Evolutionary conservation across 2,113 vertebrate species (phyloP), one percentile per base, ranked within the genome.

Genomic region (Gadus macrocephalus): DNA sequence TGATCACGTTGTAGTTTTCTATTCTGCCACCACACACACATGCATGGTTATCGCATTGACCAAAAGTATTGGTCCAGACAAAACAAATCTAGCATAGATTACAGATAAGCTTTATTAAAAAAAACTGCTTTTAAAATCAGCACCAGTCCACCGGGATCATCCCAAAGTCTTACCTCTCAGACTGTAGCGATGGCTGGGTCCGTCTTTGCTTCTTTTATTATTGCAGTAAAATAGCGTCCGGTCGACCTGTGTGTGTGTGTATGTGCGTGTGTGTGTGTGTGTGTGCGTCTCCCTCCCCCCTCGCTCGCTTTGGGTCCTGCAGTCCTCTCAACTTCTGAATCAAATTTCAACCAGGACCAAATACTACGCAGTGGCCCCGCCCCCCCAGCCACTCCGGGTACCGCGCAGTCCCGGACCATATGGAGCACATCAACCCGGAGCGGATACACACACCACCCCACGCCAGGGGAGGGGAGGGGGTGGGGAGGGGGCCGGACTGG

Each of bases 271-370:
- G 25, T 2, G 25, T 25, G 25, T 25, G 25, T 25, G 66, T 84
- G 71, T 19, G 75, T 82, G 64, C 68, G 67, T 77, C 68, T 81
- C 73, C 74, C 76, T 83, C 79, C 85, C 85, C 81, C 85, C 83
- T 85, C 86, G 79, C 85, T 85, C 76, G 53, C 73, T 89, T 90
- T 90, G 86, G 88, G 85, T 90, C 86, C 86, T 77, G 68, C 83
- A 82, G 74, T 83, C 86, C 85, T 81, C 86, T 73, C 80, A 88
- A 91, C 83, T 90, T 92, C 83, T 91, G 91, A 92, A 91, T 92
- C 91, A 90, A 84, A 90, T 91, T 92, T 92, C 91, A 91, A 79
- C 78, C 81, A 82, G 72, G 87, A 89, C 87, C 86, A 86, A 91
- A 90, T 89, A 91, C 88, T 75, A 89, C 85, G 76, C 80, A 85